These are phyloP conservation scores for Beris morrisii DNA, from an alignment of 2,888 invertebrate genomes.

Conservation along the genomic window DNA sequence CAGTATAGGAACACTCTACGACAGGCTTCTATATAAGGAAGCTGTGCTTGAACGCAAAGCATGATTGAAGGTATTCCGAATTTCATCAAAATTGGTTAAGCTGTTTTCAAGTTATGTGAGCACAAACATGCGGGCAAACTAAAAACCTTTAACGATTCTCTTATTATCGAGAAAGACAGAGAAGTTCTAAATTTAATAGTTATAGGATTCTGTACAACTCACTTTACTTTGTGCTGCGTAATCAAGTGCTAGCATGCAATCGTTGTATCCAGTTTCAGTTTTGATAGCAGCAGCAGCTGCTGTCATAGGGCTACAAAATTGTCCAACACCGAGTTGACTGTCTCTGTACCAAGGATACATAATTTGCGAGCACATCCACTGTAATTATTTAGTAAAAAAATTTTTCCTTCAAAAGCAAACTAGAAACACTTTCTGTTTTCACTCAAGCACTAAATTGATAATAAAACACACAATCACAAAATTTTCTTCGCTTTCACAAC, in stretches of 20 bases:
- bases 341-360: constrained; percentile 68
- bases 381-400: constrained; percentile 15
- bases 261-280: constrained; percentile 68
- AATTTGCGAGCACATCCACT: constrained; percentile 36
- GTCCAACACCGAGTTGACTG: constrained; percentile 52
- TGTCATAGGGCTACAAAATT: constrained; percentile 60
- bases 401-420: background rate
- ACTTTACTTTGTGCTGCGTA: constrained; percentile 70
- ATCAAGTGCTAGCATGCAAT: constrained; percentile 71
- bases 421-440: background rate
- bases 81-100: no score
- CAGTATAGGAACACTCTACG: no score
- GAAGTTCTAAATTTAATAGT: no score
- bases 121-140: no score
- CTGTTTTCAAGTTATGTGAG: no score
- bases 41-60: no score
- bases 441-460: background rate
- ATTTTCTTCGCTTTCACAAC: background rate
- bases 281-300: constrained; percentile 63
- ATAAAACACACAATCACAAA: background rate
- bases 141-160: no score
- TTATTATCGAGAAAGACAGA: no score
- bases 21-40: no score
- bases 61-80: no score
- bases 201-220: constrained; percentile 39